A percentile compares a stretch with the other conserved stretches of the same genome.
phyloP scores from a whole-genome alignment of 2,113 vertebrate genomes.

The Cyanoderma ruficeps region DNA sequence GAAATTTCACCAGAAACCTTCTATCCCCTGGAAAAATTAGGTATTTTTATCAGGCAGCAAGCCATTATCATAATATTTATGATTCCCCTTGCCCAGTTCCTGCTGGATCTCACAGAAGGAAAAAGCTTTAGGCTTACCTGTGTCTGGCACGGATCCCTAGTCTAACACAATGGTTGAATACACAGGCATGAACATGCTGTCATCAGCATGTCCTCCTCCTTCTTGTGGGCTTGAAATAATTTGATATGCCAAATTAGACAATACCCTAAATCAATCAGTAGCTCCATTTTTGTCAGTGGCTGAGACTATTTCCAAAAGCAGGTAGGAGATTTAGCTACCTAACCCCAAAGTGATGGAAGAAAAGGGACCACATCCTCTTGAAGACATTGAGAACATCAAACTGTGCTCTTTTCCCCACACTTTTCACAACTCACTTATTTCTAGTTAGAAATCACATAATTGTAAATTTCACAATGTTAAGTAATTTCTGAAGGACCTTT shows the following conservation, averaged over 20 bases:
- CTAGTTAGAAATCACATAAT: background rate
- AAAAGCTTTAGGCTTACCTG: conserved; percentile 3
- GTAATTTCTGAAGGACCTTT: background rate
- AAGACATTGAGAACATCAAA: background rate
- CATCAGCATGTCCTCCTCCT: background rate
- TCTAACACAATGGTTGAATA: background rate
- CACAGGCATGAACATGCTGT: background rate
- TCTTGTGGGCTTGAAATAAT: background rate
- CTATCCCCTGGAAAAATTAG: conserved; percentile 31
- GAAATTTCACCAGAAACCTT: conserved; percentile 50
- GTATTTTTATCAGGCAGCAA: conserved; percentile 9
- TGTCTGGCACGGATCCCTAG: background rate
- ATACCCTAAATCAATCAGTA: background rate
- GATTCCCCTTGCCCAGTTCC: conserved; percentile 21
- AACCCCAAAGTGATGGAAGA: background rate
- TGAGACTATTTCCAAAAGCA: background rate
- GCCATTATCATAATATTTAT: background rate
- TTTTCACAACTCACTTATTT: background rate
- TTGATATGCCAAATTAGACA: background rate
- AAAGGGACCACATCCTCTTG: background rate
- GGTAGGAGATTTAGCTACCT: background rate
- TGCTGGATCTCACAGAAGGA: conserved; percentile 1
- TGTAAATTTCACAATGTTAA: background rate
- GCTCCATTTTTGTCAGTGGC: background rate
- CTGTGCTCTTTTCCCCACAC: background rate